These are phyloP conservation scores for Pyrrhia umbra DNA, from an alignment of 2,888 invertebrate species.

Conservation along the genomic window DNA sequence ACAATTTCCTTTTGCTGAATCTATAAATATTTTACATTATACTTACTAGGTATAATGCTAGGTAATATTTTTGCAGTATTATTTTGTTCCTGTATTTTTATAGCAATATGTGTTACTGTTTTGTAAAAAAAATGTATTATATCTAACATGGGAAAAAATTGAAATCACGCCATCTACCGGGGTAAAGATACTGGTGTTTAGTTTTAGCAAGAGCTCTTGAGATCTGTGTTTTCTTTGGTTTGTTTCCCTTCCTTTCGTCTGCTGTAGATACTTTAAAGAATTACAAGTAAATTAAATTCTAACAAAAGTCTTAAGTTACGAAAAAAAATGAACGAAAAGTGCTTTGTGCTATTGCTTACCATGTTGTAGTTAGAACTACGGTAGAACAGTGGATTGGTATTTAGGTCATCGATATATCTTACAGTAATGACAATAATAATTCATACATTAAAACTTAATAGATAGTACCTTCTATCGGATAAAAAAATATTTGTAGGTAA, in stretches of 20 bases:
- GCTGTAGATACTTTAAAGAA: background rate
- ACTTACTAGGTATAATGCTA: too few species aligned
- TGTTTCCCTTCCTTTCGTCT: background rate
- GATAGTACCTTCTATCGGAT: too few species aligned
- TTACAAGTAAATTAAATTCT: background rate
- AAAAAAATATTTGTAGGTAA: too few species aligned
- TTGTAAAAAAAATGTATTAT: background rate
- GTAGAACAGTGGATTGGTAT: too few species aligned
- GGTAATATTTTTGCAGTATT: background rate
- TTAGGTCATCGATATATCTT: too few species aligned
- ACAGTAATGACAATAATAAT: too few species aligned
- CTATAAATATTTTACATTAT: slow-evolving; percentile 31
- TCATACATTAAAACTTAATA: too few species aligned
- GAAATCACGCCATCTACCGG: slow-evolving; percentile 52
- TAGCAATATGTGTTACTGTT: background rate
- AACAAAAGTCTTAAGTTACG: background rate
- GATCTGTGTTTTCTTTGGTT: background rate
- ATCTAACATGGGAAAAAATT: background rate
- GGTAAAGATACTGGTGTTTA: slow-evolving; percentile 12
- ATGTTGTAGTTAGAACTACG: too few species aligned
- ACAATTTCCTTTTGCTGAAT: slow-evolving; percentile 37
- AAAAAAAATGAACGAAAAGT: background rate
- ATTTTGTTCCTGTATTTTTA: background rate
- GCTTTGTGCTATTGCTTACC: too few species aligned
- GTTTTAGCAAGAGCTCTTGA: slow-evolving; percentile 5